Base-by-base conservation (phyloP, 92 coral and sea anemone species). In the Zoanthus gigantus region DNA sequence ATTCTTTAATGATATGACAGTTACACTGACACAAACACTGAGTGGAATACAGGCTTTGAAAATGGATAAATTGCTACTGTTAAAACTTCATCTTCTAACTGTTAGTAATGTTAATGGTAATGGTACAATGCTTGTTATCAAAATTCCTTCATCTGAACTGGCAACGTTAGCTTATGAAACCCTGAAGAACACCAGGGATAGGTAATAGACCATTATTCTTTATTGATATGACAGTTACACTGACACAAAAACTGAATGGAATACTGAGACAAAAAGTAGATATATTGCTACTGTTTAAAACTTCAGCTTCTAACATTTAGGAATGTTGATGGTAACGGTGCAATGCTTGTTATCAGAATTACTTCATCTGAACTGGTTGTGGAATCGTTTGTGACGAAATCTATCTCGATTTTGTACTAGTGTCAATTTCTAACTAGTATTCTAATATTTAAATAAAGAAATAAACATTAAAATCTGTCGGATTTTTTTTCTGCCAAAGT, bases 101-200 rank as follows among this genome's bases (percentile, higher is more conserved):
- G 92, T 97, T 16, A 86, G 94, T 50, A 97, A 94, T 90, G 90
- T 94, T 9, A 97, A 90, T 90, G 99, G 99, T 23, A 93, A 97
- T 76, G 99, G 99, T 28, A 88, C 97, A 6, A 97, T 97, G 99
- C 90, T 97, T 66, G 95, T 93, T 1, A 93, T 97, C 53, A 89
- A 98, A 69, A 93, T 97, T 73, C 99, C 98, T 3, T 93, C 96
- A 17, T 91, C 89, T 52, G 99, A 93, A 50, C 90, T 97, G 46
- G 96, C 99, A 30, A 89, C 89, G 34, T 83, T 96, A 89, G 97
- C 99, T 0, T 97, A 91, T 88, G 95, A 95, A 74, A 97, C 94
- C 81, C 84, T 97, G 76, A 97, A 89, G 90, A 94, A 92, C 88
- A 94, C 98, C 15, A 88, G 99, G 14, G 98, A 97, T 84, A 97